Evolutionary conservation across 2,888 invertebrate species (phyloP).

Genomic region (Agapostemon virescens): DNA sequence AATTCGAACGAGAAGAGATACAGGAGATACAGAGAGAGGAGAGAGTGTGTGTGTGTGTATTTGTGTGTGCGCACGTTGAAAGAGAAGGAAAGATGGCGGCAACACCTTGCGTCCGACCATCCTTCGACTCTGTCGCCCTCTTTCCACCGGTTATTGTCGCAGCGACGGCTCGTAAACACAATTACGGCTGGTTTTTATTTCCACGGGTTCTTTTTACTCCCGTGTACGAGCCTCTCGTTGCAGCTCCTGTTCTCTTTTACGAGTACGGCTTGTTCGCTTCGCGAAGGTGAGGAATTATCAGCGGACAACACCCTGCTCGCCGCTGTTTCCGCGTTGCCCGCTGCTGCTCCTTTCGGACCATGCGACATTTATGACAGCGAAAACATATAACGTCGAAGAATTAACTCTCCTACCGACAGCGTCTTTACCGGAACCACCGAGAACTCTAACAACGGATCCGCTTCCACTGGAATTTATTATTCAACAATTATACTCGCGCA

Average conservation of each 20-base stretch:
- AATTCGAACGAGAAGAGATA: background rate
- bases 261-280: slow-evolving; percentile 66
- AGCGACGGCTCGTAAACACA: slow-evolving; percentile 73
- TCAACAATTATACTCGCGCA: background rate
- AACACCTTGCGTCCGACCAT: slow-evolving; percentile 37
- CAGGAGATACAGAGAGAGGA: background rate
- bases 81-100: slow-evolving; percentile 15
- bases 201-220: slow-evolving; percentile 46
- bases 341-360: background rate
- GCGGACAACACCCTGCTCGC: slow-evolving; percentile 25
- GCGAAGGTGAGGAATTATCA: slow-evolving; percentile 64
- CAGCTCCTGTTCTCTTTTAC: slow-evolving; percentile 71
- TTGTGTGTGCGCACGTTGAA: too few relatives aligned
- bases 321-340: background rate
- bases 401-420: background rate
- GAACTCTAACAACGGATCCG: background rate
- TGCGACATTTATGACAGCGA: slow-evolving; percentile 13
- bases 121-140: slow-evolving; percentile 49
- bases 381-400: background rate
- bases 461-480: background rate
- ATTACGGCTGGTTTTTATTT: slow-evolving; percentile 70
- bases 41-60: background rate
- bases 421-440: background rate
- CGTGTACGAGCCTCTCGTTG: slow-evolving; percentile 50
- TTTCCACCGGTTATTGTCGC: slow-evolving; percentile 71